These are phyloP conservation scores for Sinocyclocheilus anshuiensis DNA, from an alignment of 2,113 vertebrate genomes.

Conservation along the genomic window DNA sequence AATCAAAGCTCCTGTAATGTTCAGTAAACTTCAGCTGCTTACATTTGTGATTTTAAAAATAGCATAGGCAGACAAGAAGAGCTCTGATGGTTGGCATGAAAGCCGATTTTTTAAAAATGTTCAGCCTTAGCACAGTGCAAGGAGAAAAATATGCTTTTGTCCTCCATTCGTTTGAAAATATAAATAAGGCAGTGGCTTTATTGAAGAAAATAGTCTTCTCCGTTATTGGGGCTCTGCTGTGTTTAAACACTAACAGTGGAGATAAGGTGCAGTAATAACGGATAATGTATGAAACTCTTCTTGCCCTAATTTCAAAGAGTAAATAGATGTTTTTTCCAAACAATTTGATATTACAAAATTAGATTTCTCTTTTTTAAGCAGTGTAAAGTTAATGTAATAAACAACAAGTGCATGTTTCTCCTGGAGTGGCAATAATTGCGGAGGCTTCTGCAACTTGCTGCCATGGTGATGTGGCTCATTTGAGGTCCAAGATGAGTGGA, in stretches of 20 bases:
- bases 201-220: neutral
- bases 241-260: neutral
- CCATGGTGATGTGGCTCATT: neutral
- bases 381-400: neutral
- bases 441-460: neutral
- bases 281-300: neutral
- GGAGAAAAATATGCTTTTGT: neutral
- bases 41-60: constrained; percentile 14
- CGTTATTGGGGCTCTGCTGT: neutral
- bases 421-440: neutral
- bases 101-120: neutral
- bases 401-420: constrained; percentile 3
- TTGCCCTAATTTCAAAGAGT: neutral
- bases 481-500: neutral
- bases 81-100: neutral
- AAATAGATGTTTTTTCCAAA: neutral
- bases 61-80: neutral
- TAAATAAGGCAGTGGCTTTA: neutral
- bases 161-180: neutral
- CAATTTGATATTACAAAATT: neutral
- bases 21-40: neutral
- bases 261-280: neutral
- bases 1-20: neutral
- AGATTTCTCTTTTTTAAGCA: neutral
- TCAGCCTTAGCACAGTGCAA: neutral